phyloP scores from a whole-genome alignment of 2,888 invertebrate species.

The Euspilapteryx auroguttella region DNA sequence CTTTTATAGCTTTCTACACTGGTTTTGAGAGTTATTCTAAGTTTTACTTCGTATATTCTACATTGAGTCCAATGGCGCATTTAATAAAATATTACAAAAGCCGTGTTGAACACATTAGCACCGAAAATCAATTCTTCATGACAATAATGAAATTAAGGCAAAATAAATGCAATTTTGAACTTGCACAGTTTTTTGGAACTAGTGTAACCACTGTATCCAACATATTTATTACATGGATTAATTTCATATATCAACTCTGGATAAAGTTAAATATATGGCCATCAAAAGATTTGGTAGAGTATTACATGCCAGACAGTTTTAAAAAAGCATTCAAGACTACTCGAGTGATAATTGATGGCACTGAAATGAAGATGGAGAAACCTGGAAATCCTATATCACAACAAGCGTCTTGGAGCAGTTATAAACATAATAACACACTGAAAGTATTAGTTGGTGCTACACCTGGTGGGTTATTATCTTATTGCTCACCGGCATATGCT shows the following conservation, averaged over 20 bases:
- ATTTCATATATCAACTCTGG: conserved; percentile 7
- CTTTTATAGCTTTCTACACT: conserved; percentile 3
- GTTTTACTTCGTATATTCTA: conserved; percentile 4
- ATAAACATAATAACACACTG: conserved; percentile 10
- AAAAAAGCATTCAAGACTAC: conserved; percentile 4
- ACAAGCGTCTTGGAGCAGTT: conserved; percentile 8
- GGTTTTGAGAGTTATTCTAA: conserved; percentile 5
- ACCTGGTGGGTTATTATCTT: conserved; percentile 10
- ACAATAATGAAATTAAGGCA: conserved; percentile 8
- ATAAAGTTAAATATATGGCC: conserved; percentile 7
- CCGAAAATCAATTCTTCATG: conserved; percentile 7
- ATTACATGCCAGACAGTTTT: conserved; percentile 9
- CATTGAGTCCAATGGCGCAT: conserved; percentile 6
- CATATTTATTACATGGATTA: conserved; percentile 10
- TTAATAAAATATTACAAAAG: conserved; percentile 5
- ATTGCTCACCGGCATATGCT: conserved; percentile 9
- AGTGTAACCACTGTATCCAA: conserved; percentile 7
- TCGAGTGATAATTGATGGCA: conserved; percentile 9
- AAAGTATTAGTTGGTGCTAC: conserved; percentile 9
- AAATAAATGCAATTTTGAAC: conserved; percentile 7
- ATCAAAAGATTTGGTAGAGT: conserved; percentile 5
- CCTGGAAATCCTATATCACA: conserved; percentile 8
- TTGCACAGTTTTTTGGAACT: conserved; percentile 7
- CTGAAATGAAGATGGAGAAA: conserved; percentile 9
- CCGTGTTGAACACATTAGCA: conserved; percentile 3